Conservation (phyloP, 2,113 vertebrate genomes). For the Crotalus horridus region DNA sequence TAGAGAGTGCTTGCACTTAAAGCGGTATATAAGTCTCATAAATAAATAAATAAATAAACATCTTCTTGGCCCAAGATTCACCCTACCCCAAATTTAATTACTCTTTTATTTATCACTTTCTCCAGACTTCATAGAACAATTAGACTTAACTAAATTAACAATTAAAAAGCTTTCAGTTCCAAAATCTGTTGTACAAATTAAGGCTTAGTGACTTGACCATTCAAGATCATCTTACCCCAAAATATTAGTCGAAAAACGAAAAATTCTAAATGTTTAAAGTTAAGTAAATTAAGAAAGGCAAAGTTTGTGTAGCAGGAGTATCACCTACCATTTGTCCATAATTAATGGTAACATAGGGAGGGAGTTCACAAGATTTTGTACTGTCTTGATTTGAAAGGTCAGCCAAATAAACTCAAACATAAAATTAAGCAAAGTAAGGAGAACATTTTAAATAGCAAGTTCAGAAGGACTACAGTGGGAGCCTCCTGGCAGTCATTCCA, state of each 20-base stretch:
- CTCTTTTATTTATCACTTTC: neutral
- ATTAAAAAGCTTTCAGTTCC: neutral
- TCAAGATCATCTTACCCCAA: neutral
- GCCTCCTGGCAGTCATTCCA: neutral
- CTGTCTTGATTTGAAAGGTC: neutral
- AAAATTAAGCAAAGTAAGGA: neutral
- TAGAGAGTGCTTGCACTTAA: no score
- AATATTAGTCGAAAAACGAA: neutral
- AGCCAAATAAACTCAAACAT: neutral
- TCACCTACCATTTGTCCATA: neutral
- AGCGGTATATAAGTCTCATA: no score
- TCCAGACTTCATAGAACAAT: neutral
- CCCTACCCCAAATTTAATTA: neutral
- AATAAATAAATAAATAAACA: no score
- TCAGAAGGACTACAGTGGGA: neutral
- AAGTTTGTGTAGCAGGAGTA: neutral
- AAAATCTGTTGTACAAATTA: neutral
- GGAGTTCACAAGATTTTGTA: neutral
- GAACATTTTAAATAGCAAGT: neutral
- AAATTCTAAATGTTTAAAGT: neutral
- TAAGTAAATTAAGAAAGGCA: neutral
- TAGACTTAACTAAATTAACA: neutral
- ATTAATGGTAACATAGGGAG: neutral
- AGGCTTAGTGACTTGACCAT: neutral
- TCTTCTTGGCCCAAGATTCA: neutral